phyloP scores from a whole-genome alignment of 2,113 vertebrate genomes.

The Hippoglossus stenolepis region DNA sequence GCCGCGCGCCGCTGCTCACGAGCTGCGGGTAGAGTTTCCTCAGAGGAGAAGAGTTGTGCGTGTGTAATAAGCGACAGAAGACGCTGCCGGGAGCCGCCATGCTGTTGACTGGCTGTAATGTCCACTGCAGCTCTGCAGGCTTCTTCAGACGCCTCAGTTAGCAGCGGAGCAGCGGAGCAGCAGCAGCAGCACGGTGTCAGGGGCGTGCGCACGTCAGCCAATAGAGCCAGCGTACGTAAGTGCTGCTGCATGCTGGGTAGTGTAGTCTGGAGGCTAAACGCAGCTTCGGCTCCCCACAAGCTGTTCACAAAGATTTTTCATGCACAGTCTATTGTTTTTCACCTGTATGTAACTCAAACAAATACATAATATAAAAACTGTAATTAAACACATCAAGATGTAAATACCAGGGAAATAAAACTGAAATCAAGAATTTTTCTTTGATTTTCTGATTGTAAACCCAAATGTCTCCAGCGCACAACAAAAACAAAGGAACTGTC shows the following conservation, averaged over 20 bases:
- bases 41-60: background rate
- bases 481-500: too few relatives aligned
- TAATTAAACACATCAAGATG: too few relatives aligned
- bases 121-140: background rate
- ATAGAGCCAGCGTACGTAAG: background rate
- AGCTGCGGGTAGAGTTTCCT: background rate
- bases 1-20: background rate
- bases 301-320: too few relatives aligned
- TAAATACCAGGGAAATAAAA: too few relatives aligned
- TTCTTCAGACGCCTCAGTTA: background rate
- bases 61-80: conserved; percentile 41
- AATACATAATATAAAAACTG: too few relatives aligned
- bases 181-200: background rate
- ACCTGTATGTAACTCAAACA: too few relatives aligned
- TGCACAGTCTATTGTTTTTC: too few relatives aligned
- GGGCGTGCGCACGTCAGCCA: conserved; percentile 51
- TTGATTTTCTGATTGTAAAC: too few relatives aligned
- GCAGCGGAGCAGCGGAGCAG: background rate
- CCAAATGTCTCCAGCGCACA: too few relatives aligned
- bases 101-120: background rate
- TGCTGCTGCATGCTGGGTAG: conserved; percentile 59
- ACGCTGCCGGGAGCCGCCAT: conserved; percentile 61
- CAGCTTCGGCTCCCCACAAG: too few relatives aligned
- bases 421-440: too few relatives aligned
- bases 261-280: conserved; percentile 48